phyloP scores from a whole-genome alignment of 2,113 vertebrate genomes.

The Chinchilla lanigera region DNA sequence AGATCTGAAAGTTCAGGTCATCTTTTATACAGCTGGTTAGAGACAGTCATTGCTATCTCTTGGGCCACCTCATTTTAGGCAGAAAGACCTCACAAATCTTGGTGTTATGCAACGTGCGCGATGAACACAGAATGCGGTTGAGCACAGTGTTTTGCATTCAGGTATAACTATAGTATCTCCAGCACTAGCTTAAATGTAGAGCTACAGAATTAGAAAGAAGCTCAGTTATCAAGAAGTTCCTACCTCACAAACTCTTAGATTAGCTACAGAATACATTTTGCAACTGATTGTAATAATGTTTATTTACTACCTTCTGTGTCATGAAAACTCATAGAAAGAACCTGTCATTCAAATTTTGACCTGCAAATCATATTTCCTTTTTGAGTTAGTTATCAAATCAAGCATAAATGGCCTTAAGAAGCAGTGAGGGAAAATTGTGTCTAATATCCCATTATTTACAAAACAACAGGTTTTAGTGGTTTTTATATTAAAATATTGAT shows the following conservation, averaged over 20 bases:
- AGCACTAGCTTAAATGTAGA: background rate
- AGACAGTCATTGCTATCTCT: background rate
- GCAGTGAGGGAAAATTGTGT: background rate
- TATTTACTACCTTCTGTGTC: background rate
- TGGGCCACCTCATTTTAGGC: background rate
- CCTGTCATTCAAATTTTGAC: background rate
- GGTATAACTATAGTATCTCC: background rate
- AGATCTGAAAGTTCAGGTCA: background rate
- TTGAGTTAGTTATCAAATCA: background rate
- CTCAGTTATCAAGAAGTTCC: background rate
- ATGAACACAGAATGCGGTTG: background rate
- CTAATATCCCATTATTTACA: background rate
- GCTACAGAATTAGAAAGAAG: background rate
- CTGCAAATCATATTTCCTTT: background rate
- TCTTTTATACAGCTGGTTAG: background rate
- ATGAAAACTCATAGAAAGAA: background rate
- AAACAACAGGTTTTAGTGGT: background rate
- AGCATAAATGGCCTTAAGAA: background rate
- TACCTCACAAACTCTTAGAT: background rate
- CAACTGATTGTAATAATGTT: background rate
- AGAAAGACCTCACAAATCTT: background rate
- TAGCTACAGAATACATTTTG: background rate
- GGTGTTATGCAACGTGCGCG: background rate
- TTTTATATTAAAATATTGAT: background rate
- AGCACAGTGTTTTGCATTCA: background rate